Percentiles rank a stretch among this genome's conserved stretches.
Evolutionary conservation across 2,888 invertebrate species (phyloP).

Genomic region (Philhelius pedissequus): DNA sequence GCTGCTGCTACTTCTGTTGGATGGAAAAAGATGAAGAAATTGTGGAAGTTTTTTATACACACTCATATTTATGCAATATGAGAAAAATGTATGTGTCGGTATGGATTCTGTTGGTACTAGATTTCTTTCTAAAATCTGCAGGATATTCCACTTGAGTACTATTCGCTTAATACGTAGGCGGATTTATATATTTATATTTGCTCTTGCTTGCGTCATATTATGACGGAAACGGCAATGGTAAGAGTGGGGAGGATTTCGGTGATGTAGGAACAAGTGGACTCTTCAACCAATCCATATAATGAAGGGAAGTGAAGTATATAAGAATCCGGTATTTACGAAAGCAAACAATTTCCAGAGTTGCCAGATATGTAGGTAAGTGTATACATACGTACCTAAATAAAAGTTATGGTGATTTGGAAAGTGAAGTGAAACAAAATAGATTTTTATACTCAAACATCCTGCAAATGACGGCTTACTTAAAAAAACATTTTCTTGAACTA

Average conservation of each 20-base stretch:
- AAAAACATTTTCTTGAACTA: no score
- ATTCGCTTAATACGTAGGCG: constrained; percentile 39
- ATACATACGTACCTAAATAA: no score
- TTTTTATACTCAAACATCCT: no score
- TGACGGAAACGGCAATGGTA: not conserved
- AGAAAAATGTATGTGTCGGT: not conserved
- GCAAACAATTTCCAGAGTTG: constrained; percentile 22
- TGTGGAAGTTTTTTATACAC: constrained; percentile 31
- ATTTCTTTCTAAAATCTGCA: constrained; percentile 23
- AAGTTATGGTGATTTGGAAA: no score
- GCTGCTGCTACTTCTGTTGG: constrained; percentile 38
- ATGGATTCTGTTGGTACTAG: not conserved
- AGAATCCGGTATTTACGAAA: constrained; percentile 46
- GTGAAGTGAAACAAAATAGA: no score
- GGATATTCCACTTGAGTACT: constrained; percentile 27
- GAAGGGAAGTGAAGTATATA: constrained; percentile 52
- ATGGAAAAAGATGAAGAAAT: constrained; percentile 30
- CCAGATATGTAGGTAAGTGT: constrained; percentile 25
- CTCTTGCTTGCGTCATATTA: constrained; percentile 20
- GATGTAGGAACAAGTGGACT: constrained; percentile 33
- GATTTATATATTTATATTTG: constrained; percentile 38
- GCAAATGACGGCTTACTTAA: no score
- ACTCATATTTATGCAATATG: constrained; percentile 2
- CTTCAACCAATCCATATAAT: constrained; percentile 65
- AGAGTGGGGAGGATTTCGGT: not conserved